Base-by-base conservation (phyloP, 2,113 vertebrate genomes). In the Pardalotus punctatus region DNA sequence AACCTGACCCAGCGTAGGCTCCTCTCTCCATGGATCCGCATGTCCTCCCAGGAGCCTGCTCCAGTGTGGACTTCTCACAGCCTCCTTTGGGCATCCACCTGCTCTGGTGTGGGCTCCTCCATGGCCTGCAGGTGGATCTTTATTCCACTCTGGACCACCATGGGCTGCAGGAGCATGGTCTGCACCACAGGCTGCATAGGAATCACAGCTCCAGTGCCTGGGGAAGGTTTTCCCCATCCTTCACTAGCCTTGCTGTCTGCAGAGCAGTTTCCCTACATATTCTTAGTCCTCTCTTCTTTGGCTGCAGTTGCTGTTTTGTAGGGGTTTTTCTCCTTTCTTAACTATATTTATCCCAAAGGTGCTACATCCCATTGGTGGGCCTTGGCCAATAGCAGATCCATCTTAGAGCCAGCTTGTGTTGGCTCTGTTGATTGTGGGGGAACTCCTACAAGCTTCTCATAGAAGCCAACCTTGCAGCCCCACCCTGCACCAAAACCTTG, bases 321-420 rank as follows among this genome's bases (percentile, higher is more conserved):
- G 14, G 8, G 36, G 17, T 4, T 53, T 56, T 50, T 2, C 7
- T 15, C 8, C 3, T 5, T 57, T 79, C 20, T 56, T 23, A 43
- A 48, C 11, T 31, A 11, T 33, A 10, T 54, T 79, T 84, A 38
- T 38, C 28, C 40, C 23, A 43, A 28, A 72, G 14, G 2, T 33
- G 6, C 3, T 78, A 3, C 29, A n/a, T 24, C 13, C 9, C 6
- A 7, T 6, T 2, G 1, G 43, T 38, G 27, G 17, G 27, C 14
- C 28, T 67, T 56, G 28, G 12, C 53, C 28, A 56, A 38, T 4
- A 14, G 11, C 3, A 1, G 11, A 17, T 73, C 24, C 9, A 1
- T 61, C 24, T 50, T 38, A 17, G 40, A 73, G 33, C 10, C 9
- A 17, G 8, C 11, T 57, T 54, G 21, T 17, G 23, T 38, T 64